Conservation (phyloP, 2,797 vertebrate species). For the Syngnathus acus region DNA sequence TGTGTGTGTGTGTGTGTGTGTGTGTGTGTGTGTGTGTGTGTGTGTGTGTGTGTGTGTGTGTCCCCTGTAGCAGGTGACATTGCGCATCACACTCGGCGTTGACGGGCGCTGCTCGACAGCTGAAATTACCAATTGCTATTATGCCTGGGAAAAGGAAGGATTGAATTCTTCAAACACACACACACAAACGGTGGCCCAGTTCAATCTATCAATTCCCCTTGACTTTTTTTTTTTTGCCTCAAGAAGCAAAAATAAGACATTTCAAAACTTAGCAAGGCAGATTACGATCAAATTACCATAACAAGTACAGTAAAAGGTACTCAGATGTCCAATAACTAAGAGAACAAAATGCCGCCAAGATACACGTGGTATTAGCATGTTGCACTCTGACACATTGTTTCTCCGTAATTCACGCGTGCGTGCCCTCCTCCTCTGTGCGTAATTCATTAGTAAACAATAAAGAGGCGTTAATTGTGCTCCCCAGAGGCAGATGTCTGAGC, state of each 20-base stretch:
- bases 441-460: slow-evolving; percentile 67
- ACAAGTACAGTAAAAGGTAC: slow-evolving; percentile 24
- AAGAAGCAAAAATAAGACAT: not conserved
- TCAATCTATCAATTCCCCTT: not conserved
- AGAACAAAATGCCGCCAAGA: slow-evolving; percentile 8
- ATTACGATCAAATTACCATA: slow-evolving; percentile 31
- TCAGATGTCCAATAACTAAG: slow-evolving; percentile 21
- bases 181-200: not conserved
- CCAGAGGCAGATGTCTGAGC: slow-evolving; percentile 53
- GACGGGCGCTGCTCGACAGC: slow-evolving; percentile 42
- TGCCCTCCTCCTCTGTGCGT: slow-evolving; percentile 36
- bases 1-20: slow-evolving; percentile 11
- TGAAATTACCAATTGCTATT: slow-evolving; percentile 57
- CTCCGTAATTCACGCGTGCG: slow-evolving; percentile 32
- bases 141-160: slow-evolving; percentile 32
- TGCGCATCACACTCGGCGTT: slow-evolving; percentile 38
- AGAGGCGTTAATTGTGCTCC: slow-evolving; percentile 59
- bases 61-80: slow-evolving; percentile 48
- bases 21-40: slow-evolving; percentile 21
- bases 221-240: not conserved
- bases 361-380: not conserved
- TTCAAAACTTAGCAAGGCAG: too few relatives aligned
- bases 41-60: slow-evolving; percentile 21
- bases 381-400: slow-evolving; percentile 20
- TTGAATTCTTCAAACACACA: slow-evolving; percentile 35